Evolutionary conservation across 2,888 invertebrate genomes (phyloP).

Genomic region (Podotricha telesiphe): DNA sequence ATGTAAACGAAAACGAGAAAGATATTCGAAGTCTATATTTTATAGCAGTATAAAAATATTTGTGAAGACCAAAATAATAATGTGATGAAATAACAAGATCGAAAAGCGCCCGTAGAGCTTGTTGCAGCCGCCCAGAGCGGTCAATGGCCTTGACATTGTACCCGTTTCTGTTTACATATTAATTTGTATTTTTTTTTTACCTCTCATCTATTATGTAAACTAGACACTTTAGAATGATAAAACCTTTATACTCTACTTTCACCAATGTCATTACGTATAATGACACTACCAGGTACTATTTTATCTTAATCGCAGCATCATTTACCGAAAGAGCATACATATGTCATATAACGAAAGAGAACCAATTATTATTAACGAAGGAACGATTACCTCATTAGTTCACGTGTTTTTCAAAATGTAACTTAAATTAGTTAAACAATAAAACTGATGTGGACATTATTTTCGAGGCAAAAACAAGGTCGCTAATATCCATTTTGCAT

Average conservation of each 20-base stretch:
- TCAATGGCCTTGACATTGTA: constrained; percentile 78
- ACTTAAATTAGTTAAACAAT: constrained; percentile 1
- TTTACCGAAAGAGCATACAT: constrained; percentile 8
- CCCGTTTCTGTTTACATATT: constrained; percentile 62
- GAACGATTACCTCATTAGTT: constrained; percentile 7
- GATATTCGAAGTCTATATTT: neutral
- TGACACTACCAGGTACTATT: neutral
- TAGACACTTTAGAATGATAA: constrained; percentile 8
- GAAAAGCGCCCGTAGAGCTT: constrained; percentile 33
- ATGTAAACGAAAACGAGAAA: neutral
- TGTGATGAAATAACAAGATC: constrained; percentile 29
- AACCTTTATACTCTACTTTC: constrained; percentile 22
- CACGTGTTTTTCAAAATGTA: neutral
- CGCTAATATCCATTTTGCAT: constrained; percentile 15
- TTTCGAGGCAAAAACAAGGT: constrained; percentile 19
- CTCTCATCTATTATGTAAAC: constrained; percentile 34
- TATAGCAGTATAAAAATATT: neutral
- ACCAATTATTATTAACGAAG: neutral
- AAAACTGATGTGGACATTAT: constrained; percentile 10
- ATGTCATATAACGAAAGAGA: neutral
- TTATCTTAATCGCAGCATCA: constrained; percentile 19
- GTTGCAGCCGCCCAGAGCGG: constrained; percentile 52
- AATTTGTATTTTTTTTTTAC: constrained; percentile 52
- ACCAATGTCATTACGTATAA: constrained; percentile 18
- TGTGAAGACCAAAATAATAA: constrained; percentile 21